These are phyloP conservation scores for Drosophila sp. DNA, from an alignment of 1,140 invertebrate species.

Conservation along the genomic window DNA sequence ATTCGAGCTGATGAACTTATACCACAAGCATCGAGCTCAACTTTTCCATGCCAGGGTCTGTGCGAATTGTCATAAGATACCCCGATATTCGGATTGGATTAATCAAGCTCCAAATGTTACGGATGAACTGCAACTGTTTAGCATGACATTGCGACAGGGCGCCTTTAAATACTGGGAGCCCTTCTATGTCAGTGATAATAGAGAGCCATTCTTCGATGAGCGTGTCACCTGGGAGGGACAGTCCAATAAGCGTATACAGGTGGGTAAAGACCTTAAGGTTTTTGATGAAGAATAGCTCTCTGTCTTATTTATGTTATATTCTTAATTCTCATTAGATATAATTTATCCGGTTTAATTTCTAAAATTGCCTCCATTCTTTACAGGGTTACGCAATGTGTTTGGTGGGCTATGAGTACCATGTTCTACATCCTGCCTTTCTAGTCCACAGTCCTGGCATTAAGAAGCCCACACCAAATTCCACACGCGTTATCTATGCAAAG, in stretches of 20 bases:
- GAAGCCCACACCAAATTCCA: neutral
- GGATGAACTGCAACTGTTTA: constrained; percentile 89
- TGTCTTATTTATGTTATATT: no score
- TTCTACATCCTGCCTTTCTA: constrained; percentile 82
- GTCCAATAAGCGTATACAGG: constrained; percentile 97
- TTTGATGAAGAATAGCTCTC: no score
- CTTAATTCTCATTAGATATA: no score
- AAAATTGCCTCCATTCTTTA: constrained; percentile 4
- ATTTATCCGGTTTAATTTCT: neutral
- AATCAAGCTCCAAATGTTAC: constrained; percentile 86
- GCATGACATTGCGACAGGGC: constrained; percentile 90
- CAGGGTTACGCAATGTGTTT: constrained; percentile 84
- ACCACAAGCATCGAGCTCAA: constrained; percentile 90
- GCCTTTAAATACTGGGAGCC: constrained; percentile 93
- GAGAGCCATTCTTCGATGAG: constrained; percentile 94
- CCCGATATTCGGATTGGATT: constrained; percentile 92
- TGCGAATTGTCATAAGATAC: constrained; percentile 93
- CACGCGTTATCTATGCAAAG: constrained; percentile 48
- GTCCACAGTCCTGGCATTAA: constrained; percentile 84
- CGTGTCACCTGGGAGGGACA: constrained; percentile 94
- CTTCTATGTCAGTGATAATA: constrained; percentile 93
- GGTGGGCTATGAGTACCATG: constrained; percentile 80
- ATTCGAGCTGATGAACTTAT: constrained; percentile 89
- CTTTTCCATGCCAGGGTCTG: constrained; percentile 95
- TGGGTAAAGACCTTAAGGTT: constrained; percentile 83